phyloP scores from a whole-genome alignment of 37 sponge, comb jelly and placozoan species.

The Geodia barretti region DNA sequence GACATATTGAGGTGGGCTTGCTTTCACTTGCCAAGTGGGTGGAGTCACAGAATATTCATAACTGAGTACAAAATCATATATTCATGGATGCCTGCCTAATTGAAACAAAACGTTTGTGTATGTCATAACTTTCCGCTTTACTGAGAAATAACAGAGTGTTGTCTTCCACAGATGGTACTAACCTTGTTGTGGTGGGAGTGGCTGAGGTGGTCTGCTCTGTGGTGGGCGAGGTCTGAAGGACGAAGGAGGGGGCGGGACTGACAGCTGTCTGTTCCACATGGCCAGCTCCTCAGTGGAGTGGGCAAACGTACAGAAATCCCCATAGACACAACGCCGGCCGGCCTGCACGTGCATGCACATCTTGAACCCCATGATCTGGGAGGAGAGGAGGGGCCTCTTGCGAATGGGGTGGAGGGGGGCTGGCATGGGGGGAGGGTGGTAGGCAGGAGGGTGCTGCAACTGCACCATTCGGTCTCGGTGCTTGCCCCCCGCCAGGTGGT shows the following conservation, averaged over 20 bases:
- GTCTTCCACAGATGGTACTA: too few species aligned
- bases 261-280: conserved; percentile 71
- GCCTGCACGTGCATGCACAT: conserved; percentile 76
- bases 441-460: neutral
- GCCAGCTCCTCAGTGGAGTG: conserved; percentile 82
- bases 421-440: conserved; percentile 1
- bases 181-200: too few species aligned
- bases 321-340: conserved; percentile 70
- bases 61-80: too few species aligned
- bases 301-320: conserved; percentile 87
- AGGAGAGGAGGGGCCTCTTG: conserved; percentile 37
- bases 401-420: conserved; percentile 1
- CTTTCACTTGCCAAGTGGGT: too few species aligned
- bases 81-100: too few species aligned
- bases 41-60: too few species aligned
- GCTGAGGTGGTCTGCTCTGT: too few species aligned
- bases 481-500: conserved; percentile 45
- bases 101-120: too few species aligned
- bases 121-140: too few species aligned
- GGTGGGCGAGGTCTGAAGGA: too few species aligned
- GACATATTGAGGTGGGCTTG: too few species aligned
- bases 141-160: too few species aligned
- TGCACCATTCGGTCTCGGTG: conserved; percentile 27
- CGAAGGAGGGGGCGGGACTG: neutral
- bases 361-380: conserved; percentile 61